Conservation (phyloP, 1,140 invertebrate species). For the Eubasilissa regina region DNA sequence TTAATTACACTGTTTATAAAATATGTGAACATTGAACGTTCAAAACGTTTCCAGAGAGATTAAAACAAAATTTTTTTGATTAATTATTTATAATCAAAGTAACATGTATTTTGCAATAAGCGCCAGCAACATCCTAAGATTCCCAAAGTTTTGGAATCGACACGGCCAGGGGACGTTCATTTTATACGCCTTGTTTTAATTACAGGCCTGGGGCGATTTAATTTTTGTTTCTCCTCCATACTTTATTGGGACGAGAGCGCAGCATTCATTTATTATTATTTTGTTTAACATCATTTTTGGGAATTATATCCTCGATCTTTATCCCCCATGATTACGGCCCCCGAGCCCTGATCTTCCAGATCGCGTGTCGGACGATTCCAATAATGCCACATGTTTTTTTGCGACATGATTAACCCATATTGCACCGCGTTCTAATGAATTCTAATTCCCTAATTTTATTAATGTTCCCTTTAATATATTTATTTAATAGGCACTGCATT, state of each 20-base stretch:
- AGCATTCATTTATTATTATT: slow-evolving; percentile 53
- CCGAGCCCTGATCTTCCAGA: slow-evolving; percentile 4
- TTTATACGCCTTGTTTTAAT: slow-evolving; percentile 55
- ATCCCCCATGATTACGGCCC: slow-evolving; percentile 44
- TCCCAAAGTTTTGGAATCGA: slow-evolving; percentile 11
- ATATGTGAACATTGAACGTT: too few species aligned
- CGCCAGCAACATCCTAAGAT: too few species aligned
- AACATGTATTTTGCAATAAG: not conserved
- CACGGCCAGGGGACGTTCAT: slow-evolving; percentile 17
- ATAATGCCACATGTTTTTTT: slow-evolving; percentile 8
- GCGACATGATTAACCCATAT: not conserved
- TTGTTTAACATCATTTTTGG: slow-evolving; percentile 55
- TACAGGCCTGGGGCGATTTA: slow-evolving; percentile 53
- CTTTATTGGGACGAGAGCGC: slow-evolving; percentile 32
- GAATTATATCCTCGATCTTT: slow-evolving; percentile 47
- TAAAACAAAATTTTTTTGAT: not conserved
- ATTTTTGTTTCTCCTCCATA: slow-evolving; percentile 55
- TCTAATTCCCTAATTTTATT: too few species aligned
- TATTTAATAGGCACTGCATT: too few species aligned
- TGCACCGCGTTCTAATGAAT: slow-evolving; percentile 14
- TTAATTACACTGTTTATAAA: too few species aligned
- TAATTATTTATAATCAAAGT: not conserved
- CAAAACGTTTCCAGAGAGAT: too few species aligned
- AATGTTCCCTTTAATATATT: too few species aligned
- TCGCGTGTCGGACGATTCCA: slow-evolving; percentile 22